Conservation (phyloP, 2,888 invertebrate genomes). For the Drosophila borealis region DNA sequence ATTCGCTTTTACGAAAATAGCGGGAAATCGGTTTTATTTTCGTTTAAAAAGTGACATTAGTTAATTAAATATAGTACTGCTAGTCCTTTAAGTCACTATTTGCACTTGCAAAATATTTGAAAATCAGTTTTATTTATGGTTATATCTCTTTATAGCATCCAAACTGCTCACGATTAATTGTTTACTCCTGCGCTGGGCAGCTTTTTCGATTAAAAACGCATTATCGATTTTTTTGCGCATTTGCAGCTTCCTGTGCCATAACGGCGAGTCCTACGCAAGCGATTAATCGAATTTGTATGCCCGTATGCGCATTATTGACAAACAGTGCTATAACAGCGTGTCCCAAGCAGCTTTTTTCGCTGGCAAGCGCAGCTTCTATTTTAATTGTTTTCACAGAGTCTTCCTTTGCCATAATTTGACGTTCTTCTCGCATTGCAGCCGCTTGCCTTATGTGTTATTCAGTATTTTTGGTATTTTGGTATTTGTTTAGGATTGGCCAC, state of each 20-base stretch:
- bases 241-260: constrained; percentile 1
- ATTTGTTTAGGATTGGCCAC: constrained; percentile 26
- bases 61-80: background rate
- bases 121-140: background rate
- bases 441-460: background rate
- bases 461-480: constrained; percentile 24
- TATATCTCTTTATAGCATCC: background rate
- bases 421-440: background rate
- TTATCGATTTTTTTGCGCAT: background rate
- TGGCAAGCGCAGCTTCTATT: too few species aligned
- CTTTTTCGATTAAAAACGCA: background rate
- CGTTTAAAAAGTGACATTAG: background rate
- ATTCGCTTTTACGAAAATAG: constrained; percentile 31
- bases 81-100: background rate
- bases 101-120: background rate
- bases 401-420: constrained; percentile 11
- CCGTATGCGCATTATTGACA: too few species aligned
- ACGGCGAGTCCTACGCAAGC: too few species aligned
- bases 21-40: constrained; percentile 24
- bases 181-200: background rate
- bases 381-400: too few species aligned
- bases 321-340: too few species aligned
- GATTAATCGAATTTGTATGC: too few species aligned
- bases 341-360: too few species aligned
- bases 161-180: background rate